phyloP scores from a whole-genome alignment of 2,888 invertebrate species.

The Melinaea marsaeus region DNA sequence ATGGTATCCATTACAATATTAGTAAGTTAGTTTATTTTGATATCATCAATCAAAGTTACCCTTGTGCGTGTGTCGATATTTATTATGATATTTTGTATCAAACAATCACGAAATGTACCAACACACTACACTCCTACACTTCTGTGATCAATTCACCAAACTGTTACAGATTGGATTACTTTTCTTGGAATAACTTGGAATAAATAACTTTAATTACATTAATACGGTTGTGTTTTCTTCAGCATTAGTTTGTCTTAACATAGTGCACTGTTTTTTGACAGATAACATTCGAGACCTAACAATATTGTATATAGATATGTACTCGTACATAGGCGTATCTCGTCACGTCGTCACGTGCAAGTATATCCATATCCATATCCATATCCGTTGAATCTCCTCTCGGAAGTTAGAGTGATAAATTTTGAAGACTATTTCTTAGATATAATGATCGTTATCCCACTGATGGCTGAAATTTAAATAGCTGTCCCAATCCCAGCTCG shows the following conservation, averaged over 20 bases:
- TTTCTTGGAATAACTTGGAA: neutral
- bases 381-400: constrained; percentile 14
- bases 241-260: neutral
- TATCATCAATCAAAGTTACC: constrained; percentile 31
- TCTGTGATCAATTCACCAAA: constrained; percentile 18
- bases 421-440: constrained; percentile 20
- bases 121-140: constrained; percentile 1
- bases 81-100: constrained; percentile 21
- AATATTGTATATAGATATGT: too few species aligned
- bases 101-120: constrained; percentile 25
- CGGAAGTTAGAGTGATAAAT: constrained; percentile 25
- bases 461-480: constrained; percentile 23
- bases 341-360: constrained; percentile 21
- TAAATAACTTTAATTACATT: neutral
- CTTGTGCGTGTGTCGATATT: constrained; percentile 19
- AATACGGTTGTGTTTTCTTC: neutral
- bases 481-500: constrained; percentile 15
- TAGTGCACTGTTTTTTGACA: neutral
- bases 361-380: constrained; percentile 20
- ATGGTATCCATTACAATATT: constrained; percentile 11
- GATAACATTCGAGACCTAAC: neutral
- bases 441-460: constrained; percentile 21
- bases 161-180: constrained; percentile 10
- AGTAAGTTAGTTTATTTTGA: constrained; percentile 20
- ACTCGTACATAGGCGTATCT: too few species aligned